These are phyloP conservation scores for Cephalotes varians DNA, from an alignment of 2,888 invertebrate genomes.

Conservation along the genomic window DNA sequence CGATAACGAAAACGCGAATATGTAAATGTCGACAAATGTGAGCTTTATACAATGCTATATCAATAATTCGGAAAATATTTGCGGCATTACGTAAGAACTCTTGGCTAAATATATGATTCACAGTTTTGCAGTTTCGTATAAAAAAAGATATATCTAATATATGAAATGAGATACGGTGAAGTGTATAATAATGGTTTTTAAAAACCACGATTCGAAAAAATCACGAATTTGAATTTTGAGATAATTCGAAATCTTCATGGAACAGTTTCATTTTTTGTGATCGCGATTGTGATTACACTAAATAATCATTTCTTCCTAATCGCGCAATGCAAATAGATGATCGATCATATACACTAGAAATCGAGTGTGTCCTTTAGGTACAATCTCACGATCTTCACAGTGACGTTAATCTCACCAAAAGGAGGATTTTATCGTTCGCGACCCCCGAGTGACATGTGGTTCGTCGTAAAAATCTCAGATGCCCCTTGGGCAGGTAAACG, in stretches of 20 bases:
- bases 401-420: slow-evolving; percentile 83
- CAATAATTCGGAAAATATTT: slow-evolving; percentile 32
- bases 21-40: slow-evolving; percentile 46
- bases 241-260: no score
- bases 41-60: neutral
- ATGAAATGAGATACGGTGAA: neutral
- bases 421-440: slow-evolving; percentile 82
- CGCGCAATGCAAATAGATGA: slow-evolving; percentile 26
- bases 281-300: neutral
- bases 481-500: slow-evolving; percentile 78
- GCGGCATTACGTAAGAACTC: neutral
- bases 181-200: neutral
- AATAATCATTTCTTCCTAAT: neutral
- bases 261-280: neutral
- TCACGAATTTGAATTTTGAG: neutral
- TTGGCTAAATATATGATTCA: neutral
- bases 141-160: neutral
- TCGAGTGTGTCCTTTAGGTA: slow-evolving; percentile 56
- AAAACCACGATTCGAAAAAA: neutral
- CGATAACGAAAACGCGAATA: slow-evolving; percentile 61
- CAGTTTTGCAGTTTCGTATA: neutral
- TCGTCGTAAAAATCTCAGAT: slow-evolving; percentile 81
- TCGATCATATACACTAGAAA: slow-evolving; percentile 52
- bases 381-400: slow-evolving; percentile 61
- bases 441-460: slow-evolving; percentile 79